Evolutionary conservation across 2,888 invertebrate species (phyloP).

Genomic region (Dusona sp.): DNA sequence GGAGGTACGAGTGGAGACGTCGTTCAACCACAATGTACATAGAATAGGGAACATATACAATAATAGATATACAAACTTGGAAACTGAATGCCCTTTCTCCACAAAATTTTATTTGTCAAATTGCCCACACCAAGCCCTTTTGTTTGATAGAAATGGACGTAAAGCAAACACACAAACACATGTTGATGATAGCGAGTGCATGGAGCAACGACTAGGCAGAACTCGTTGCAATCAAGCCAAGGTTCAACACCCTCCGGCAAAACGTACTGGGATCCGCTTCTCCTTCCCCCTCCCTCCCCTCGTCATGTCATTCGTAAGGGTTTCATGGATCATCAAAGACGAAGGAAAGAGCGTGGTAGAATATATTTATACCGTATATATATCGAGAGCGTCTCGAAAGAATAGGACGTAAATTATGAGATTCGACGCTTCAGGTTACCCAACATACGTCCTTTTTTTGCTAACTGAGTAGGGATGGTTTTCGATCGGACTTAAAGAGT

Average conservation of each 20-base stretch:
- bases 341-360: neutral
- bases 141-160: slow-evolving; percentile 15
- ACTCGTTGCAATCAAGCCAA: slow-evolving; percentile 61
- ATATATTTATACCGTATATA: slow-evolving; percentile 3
- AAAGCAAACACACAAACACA: neutral
- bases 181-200: neutral
- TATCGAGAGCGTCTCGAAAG: neutral
- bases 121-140: slow-evolving; percentile 14
- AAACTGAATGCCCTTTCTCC: slow-evolving; percentile 1
- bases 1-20: slow-evolving; percentile 26
- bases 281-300: neutral
- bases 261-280: slow-evolving; percentile 15
- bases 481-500: slow-evolving; percentile 51
- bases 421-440: slow-evolving; percentile 3
- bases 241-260: slow-evolving; percentile 46
- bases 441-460: neutral
- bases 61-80: neutral
- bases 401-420: slow-evolving; percentile 3
- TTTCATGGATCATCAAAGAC: slow-evolving; percentile 23
- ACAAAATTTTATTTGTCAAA: slow-evolving; percentile 3
- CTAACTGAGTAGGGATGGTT: slow-evolving; percentile 2
- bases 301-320: slow-evolving; percentile 2
- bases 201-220: slow-evolving; percentile 8
- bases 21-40: neutral
- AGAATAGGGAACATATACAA: neutral